Conservation (phyloP, 1,140 invertebrate species). For the Nephila pilipes region DNA sequence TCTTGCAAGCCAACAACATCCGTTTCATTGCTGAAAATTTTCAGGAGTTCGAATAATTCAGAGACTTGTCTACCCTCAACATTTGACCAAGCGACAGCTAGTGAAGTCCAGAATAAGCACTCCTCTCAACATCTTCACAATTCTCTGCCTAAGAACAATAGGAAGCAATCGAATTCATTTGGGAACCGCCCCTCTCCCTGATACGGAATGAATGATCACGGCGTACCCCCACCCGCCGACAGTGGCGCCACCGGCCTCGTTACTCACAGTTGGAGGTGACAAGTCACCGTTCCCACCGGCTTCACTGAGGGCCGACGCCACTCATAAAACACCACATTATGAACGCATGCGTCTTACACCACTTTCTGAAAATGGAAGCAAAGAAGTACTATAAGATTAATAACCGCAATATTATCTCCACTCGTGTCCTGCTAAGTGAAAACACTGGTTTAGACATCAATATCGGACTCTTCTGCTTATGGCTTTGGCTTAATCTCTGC, state of each 20-base stretch:
- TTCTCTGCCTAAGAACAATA: not conserved
- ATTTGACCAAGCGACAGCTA: too few species aligned
- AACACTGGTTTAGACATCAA: conserved; percentile 28
- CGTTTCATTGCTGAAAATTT: too few species aligned
- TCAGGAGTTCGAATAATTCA: too few species aligned
- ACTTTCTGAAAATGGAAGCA: too few species aligned
- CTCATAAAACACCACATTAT: conserved; percentile 67
- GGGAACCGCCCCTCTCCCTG: not conserved
- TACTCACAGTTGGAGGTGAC: conserved; percentile 77
- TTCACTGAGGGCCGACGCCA: conserved; percentile 17
- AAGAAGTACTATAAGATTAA: not conserved
- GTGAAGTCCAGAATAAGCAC: too few species aligned
- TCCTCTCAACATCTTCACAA: not conserved
- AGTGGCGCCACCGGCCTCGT: conserved; percentile 75
- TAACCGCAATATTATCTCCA: not conserved
- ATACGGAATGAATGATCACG: conserved; percentile 52
- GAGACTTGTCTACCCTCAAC: too few species aligned
- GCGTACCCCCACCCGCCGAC: conserved; percentile 63
- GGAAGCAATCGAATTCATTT: conserved; percentile 20
- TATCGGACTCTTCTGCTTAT: not conserved
- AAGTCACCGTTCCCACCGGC: conserved; percentile 43
- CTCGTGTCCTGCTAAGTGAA: conserved; percentile 34
- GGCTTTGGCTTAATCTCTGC: too few species aligned
- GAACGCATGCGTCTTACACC: conserved; percentile 18
- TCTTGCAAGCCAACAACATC: too few species aligned